phyloP scores from a whole-genome alignment of 2,888 invertebrate genomes.

The Limulus polyphemus region DNA sequence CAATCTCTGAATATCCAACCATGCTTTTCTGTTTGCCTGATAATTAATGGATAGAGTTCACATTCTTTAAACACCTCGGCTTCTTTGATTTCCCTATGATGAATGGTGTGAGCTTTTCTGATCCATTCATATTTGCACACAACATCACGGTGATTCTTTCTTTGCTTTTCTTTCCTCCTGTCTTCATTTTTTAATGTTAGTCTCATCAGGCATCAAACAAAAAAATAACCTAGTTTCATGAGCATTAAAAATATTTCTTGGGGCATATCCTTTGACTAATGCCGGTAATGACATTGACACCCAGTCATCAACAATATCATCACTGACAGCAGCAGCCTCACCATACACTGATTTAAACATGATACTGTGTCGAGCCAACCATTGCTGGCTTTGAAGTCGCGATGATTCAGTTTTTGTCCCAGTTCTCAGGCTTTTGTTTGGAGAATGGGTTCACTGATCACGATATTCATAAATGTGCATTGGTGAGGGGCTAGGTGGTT shows the following conservation, averaged over 20 bases:
- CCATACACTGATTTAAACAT: conserved; percentile 3
- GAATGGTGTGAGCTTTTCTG: no score
- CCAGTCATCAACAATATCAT: background rate
- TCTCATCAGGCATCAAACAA: background rate
- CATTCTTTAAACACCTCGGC: conserved; percentile 2
- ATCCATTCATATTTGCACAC: conserved; percentile 5
- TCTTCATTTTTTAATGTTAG: conserved; percentile 1
- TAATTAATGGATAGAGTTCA: conserved; percentile 3
- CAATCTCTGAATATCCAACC: background rate
- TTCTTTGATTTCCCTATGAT: no score
- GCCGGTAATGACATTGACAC: background rate
- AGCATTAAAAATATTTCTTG: background rate
- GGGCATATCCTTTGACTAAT: conserved; percentile 1
- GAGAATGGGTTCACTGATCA: no score
- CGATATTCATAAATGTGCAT: no score
- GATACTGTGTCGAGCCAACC: background rate
- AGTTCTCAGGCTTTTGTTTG: no score
- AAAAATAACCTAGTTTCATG: conserved; percentile 2
- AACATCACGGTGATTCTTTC: conserved; percentile 3
- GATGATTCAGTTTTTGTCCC: no score
- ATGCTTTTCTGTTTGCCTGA: conserved; percentile 2
- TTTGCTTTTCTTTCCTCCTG: conserved; percentile 3
- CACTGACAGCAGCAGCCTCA: conserved; percentile 1
- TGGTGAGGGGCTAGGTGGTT: no score
- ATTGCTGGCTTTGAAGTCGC: conserved; percentile 3